These are phyloP conservation scores for Drosophila affinis DNA, from an alignment of 2,888 invertebrate genomes.

Conservation along the genomic window DNA sequence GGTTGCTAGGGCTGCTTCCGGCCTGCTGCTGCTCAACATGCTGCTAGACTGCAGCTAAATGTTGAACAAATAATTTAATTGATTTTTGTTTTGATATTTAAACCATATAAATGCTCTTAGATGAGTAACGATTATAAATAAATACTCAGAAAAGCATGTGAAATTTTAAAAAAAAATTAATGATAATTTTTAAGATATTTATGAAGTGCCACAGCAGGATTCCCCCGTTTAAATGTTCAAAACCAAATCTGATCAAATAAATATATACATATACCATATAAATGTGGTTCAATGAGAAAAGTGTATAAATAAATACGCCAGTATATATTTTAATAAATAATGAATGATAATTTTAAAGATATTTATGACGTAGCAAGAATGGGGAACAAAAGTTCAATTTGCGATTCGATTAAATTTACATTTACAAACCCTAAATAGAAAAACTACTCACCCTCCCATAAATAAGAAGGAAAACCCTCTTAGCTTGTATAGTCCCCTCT, in stretches of 20 bases:
- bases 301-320: background rate
- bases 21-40: conserved; percentile 44
- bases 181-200: conserved; percentile 6
- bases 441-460: background rate
- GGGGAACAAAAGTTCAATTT: too few relatives aligned
- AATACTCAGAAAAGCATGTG: background rate
- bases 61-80: conserved; percentile 15
- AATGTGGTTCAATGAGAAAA: background rate
- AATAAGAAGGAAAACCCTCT: background rate
- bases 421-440: too few relatives aligned
- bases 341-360: conserved; percentile 1
- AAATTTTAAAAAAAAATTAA: background rate
- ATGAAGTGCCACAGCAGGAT: background rate
- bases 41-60: conserved; percentile 37
- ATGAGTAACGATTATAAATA: conserved; percentile 2
- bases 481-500: background rate
- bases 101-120: conserved; percentile 16
- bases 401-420: too few relatives aligned
- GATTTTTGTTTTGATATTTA: conserved; percentile 1
- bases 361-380: background rate
- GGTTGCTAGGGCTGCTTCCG: conserved; percentile 73
- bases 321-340: conserved; percentile 1
- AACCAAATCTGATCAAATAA: background rate
- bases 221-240: background rate
- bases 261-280: background rate